Evolutionary conservation across 37 sponge, comb jelly and placozoan species (phyloP).

Genomic region (Oopsacas minuta): DNA sequence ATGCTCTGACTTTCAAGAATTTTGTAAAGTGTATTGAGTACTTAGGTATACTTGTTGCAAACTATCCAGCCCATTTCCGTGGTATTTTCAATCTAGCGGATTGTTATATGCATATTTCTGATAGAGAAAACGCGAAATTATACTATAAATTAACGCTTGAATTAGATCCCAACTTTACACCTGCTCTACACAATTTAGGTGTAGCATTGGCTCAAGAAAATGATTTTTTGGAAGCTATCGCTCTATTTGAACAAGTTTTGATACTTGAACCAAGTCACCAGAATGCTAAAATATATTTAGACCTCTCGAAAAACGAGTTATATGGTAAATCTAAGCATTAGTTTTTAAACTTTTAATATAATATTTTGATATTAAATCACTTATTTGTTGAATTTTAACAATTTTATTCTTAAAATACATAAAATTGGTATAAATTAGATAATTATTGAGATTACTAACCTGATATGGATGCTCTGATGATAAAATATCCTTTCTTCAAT

Average conservation of each 20-base stretch:
- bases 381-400: too few relatives aligned
- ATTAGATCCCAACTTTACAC: background rate
- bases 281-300: background rate
- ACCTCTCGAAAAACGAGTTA: background rate
- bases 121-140: background rate
- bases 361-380: too few relatives aligned
- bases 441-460: too few relatives aligned
- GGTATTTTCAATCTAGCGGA: background rate
- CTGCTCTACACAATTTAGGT: background rate
- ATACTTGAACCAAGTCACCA: background rate
- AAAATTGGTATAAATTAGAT: too few relatives aligned
- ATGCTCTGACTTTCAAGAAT: background rate
- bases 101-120: background rate
- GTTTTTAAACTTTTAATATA: too few relatives aligned
- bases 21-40: conserved; percentile 6
- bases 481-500: too few relatives aligned
- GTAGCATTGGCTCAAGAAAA: background rate
- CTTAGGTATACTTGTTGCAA: background rate
- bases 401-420: background rate
- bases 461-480: too few relatives aligned
- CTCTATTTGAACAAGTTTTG: background rate
- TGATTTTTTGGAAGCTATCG: background rate
- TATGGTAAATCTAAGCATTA: background rate
- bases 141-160: background rate
- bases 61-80: background rate